These are phyloP conservation scores for Chaetodon auriga DNA, from an alignment of 2,113 vertebrate species.

Conservation along the genomic window DNA sequence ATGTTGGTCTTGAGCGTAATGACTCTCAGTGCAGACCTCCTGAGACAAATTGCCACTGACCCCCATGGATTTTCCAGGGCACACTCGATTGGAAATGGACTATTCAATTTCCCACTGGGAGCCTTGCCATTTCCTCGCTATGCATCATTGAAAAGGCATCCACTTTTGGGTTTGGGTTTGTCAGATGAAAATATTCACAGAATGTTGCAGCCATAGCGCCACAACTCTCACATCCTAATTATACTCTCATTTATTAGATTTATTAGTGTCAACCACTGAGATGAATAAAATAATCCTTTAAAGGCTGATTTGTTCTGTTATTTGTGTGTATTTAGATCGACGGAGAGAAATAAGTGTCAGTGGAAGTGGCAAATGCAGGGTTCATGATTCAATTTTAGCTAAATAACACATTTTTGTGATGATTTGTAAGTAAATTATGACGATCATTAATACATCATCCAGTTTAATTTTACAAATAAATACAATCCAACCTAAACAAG, in stretches of 20 bases:
- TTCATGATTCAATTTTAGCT: not conserved
- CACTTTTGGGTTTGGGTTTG: slow-evolving; percentile 44
- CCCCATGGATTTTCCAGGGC: slow-evolving; percentile 80
- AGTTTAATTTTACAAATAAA: not conserved
- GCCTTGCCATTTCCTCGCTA: slow-evolving; percentile 71
- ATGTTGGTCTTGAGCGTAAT: slow-evolving; percentile 77
- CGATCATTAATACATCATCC: not conserved
- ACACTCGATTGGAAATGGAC: slow-evolving; percentile 81
- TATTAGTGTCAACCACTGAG: not conserved
- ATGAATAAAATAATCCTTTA: not conserved
- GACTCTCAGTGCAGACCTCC: slow-evolving; percentile 76
- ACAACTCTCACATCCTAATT: slow-evolving; percentile 10
- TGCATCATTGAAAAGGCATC: slow-evolving; percentile 72
- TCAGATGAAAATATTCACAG: slow-evolving; percentile 46
- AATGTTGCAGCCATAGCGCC: slow-evolving; percentile 17
- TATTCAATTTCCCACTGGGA: slow-evolving; percentile 82
- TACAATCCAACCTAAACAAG: not conserved
- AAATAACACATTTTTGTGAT: too few species aligned
- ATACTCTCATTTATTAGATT: not conserved
- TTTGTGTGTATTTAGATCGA: not conserved
- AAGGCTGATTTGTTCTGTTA: not conserved
- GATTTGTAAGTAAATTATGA: not conserved
- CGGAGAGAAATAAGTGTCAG: not conserved
- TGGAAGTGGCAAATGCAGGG: not conserved
- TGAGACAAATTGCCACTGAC: slow-evolving; percentile 82